These are phyloP conservation scores for Picus viridis DNA, from an alignment of 2,797 vertebrate species.

Conservation along the genomic window DNA sequence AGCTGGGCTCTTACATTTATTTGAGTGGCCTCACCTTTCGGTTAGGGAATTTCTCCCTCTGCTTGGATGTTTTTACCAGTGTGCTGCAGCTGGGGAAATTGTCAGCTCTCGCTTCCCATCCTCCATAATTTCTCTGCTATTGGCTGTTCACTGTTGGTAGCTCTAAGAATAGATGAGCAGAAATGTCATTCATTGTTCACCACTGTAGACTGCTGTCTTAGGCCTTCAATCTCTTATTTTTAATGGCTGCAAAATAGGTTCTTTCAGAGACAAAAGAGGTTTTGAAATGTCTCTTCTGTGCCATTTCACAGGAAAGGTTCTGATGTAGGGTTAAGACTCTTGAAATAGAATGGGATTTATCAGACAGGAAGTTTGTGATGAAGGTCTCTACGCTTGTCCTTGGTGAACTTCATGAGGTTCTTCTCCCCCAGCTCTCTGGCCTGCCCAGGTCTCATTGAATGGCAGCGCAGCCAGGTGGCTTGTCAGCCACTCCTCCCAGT, in stretches of 20 bases:
- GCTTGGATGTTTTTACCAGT: background rate
- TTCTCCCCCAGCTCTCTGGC: too few species aligned
- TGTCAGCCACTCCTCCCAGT: too few species aligned
- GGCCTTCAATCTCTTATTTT: background rate
- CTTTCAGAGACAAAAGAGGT: background rate
- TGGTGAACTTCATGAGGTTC: too few species aligned
- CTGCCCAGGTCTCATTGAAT: too few species aligned
- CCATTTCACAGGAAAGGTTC: background rate
- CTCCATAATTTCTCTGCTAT: background rate
- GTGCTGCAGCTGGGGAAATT: background rate
- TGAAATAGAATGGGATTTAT: background rate
- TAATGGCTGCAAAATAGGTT: constrained; percentile 1
- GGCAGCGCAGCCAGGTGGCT: too few species aligned
- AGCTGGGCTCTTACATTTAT: background rate
- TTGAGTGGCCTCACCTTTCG: background rate
- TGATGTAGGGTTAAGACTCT: background rate
- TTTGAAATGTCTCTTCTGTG: background rate
- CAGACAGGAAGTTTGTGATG: background rate
- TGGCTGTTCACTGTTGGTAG: background rate
- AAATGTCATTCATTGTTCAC: constrained; percentile 7
- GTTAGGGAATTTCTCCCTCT: background rate
- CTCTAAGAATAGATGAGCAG: background rate
- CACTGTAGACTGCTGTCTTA: background rate
- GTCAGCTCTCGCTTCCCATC: background rate
- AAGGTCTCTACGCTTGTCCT: too few species aligned